Conservation (phyloP, 2,797 vertebrate species). For the Alcedo atthis region DNA sequence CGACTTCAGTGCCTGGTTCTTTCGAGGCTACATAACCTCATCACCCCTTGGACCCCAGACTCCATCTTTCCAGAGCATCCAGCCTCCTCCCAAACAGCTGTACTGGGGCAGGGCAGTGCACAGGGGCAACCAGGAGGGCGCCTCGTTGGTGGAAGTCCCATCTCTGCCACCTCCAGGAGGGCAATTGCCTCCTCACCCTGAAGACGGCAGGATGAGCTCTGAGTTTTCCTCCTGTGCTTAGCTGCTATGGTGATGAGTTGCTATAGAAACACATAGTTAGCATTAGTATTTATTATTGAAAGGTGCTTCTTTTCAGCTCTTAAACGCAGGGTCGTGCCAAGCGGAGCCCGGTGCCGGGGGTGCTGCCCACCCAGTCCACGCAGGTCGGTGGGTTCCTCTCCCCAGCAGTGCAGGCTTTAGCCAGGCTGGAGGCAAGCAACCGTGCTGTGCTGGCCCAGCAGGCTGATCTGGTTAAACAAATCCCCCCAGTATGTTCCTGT, state of each 20-base stretch:
- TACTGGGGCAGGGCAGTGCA: not conserved
- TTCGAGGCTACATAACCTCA: not conserved
- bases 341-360: not conserved
- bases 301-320: conserved; percentile 51
- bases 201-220: conserved; percentile 48
- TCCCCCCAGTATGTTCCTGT: not conserved
- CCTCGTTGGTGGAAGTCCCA: not conserved
- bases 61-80: not conserved
- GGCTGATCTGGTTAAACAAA: conserved; percentile 57
- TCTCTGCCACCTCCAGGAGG: not conserved
- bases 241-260: conserved; percentile 75
- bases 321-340: not conserved
- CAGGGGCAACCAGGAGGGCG: not conserved
- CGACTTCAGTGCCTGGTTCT: fast-evolving
- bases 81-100: not conserved
- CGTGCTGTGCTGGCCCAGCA: not conserved
- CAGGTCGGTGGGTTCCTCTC: not conserved
- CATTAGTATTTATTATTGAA: conserved; percentile 71
- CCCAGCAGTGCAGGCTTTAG: not conserved
- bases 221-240: conserved; percentile 21
- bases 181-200: conserved; percentile 40
- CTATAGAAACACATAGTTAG: conserved; percentile 72
- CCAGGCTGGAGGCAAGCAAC: not conserved
- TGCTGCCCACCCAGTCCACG: not conserved
- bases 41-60: not conserved